phyloP scores from a whole-genome alignment of 2,797 vertebrate species.

The Notoglanidium macrostoma region DNA sequence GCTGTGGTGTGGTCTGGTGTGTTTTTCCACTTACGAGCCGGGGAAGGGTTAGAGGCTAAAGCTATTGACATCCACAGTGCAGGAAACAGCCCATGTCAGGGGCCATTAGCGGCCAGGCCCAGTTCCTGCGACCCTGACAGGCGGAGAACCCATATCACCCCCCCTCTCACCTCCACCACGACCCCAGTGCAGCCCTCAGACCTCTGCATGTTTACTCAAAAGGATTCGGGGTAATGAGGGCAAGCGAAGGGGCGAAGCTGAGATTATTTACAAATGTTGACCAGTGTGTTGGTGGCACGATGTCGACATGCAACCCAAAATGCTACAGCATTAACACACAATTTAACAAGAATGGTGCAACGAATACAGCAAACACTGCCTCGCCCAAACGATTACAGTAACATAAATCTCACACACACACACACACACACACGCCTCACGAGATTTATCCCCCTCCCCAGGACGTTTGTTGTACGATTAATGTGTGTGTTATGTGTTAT shows the following conservation, averaged over 20 bases:
- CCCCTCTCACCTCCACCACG: slow-evolving; percentile 25
- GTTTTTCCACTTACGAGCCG: slow-evolving; percentile 57
- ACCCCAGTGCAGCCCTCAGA: slow-evolving; percentile 38
- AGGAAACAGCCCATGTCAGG: slow-evolving; percentile 61
- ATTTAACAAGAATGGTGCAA: slow-evolving; percentile 35
- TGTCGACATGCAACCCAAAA: slow-evolving; percentile 38
- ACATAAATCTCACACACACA: slow-evolving; percentile 17
- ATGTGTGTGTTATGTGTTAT: slow-evolving; percentile 58
- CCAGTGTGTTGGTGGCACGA: slow-evolving; percentile 44
- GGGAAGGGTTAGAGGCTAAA: slow-evolving; percentile 61
- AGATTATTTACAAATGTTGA: slow-evolving; percentile 59
- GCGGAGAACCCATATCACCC: slow-evolving; percentile 38
- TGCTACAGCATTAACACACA: slow-evolving; percentile 43
- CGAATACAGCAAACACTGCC: background rate
- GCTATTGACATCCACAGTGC: slow-evolving; percentile 60
- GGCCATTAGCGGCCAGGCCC: slow-evolving; percentile 56
- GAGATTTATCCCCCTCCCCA: background rate
- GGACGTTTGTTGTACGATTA: slow-evolving; percentile 45
- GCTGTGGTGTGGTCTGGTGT: slow-evolving; percentile 52
- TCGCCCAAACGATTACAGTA: background rate
- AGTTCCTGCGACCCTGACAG: slow-evolving; percentile 50
- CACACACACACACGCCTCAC: slow-evolving; percentile 20
- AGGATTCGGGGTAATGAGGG: slow-evolving; percentile 49
- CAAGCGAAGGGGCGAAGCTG: slow-evolving; percentile 26
- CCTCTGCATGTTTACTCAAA: slow-evolving; percentile 56